Evolutionary conservation across 2,797 vertebrate genomes (phyloP).

Genomic region (Micrastur ruficollis): DNA sequence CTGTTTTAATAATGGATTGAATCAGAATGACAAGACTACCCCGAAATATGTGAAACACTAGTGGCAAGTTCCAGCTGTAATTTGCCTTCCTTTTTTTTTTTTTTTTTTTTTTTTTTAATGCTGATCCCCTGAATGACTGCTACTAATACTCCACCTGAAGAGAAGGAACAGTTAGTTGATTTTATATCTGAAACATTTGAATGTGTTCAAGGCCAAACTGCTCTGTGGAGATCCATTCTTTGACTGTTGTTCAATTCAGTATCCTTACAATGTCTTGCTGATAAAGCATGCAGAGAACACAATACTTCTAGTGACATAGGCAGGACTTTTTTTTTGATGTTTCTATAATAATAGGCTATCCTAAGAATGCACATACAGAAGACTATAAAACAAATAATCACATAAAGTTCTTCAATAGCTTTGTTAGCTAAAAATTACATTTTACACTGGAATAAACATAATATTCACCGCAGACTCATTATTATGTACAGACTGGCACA

Average conservation of each 20-base stretch:
- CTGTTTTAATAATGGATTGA: not conserved
- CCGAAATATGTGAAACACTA: not conserved
- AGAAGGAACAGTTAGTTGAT: not conserved
- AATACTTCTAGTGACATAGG: not conserved
- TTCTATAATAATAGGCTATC: not conserved
- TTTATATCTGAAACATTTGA: not conserved
- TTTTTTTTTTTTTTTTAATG: not conserved
- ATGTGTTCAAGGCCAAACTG: not conserved
- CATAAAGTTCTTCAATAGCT: conserved; percentile 8
- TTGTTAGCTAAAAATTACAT: conserved; percentile 41
- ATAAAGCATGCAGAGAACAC: not conserved
- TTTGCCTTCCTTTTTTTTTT: not conserved
- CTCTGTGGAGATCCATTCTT: not conserved
- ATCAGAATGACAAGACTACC: not conserved
- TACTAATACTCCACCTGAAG: not conserved
- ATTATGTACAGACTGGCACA: not conserved
- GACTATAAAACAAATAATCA: not conserved
- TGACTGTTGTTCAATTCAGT: not conserved
- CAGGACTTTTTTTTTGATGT: no score
- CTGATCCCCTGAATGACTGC: not conserved
- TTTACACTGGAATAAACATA: not conserved
- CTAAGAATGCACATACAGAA: not conserved
- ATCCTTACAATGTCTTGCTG: not conserved
- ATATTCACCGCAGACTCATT: not conserved
- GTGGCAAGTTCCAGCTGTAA: not conserved